These are phyloP conservation scores for Drosophila demipolita DNA, from an alignment of 2,888 invertebrate species.

Conservation along the genomic window DNA sequence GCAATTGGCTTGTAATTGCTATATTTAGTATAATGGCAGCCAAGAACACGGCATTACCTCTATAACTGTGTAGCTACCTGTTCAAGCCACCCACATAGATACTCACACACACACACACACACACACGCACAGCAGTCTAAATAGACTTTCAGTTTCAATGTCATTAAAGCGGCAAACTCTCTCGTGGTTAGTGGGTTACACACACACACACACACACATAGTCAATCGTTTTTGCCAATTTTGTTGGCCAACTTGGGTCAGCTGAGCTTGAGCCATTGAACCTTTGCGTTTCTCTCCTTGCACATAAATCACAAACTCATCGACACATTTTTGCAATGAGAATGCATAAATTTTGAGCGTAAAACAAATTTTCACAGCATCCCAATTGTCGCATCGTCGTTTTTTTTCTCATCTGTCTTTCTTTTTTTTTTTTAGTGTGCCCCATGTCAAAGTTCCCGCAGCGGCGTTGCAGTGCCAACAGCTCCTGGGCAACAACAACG, in stretches of 20 bases:
- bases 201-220: conserved; percentile 11
- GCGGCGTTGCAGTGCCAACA: conserved; percentile 70
- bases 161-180: conserved; percentile 73
- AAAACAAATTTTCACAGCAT: conserved; percentile 72
- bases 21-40: conserved; percentile 75
- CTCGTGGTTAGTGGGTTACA: conserved; percentile 64
- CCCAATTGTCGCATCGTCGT: conserved; percentile 37
- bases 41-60: conserved; percentile 62
- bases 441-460: conserved; percentile 69
- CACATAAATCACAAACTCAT: conserved; percentile 68
- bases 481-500: conserved; percentile 74
- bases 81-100: conserved; percentile 18
- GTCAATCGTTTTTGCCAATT: neutral
- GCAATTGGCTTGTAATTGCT: conserved; percentile 77
- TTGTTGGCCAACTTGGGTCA: neutral
- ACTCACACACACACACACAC: conserved; percentile 20
- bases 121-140: conserved; percentile 27
- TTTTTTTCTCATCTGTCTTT: neutral
- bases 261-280: conserved; percentile 13
- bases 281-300: neutral
- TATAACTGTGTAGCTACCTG: conserved; percentile 31
- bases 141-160: conserved; percentile 80
- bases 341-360: conserved; percentile 53
- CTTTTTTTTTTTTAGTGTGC: conserved; percentile 4
- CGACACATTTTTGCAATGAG: conserved; percentile 63